These are phyloP conservation scores for Oreochromis tanganicae DNA, from an alignment of 2,113 vertebrate species.

Conservation along the genomic window DNA sequence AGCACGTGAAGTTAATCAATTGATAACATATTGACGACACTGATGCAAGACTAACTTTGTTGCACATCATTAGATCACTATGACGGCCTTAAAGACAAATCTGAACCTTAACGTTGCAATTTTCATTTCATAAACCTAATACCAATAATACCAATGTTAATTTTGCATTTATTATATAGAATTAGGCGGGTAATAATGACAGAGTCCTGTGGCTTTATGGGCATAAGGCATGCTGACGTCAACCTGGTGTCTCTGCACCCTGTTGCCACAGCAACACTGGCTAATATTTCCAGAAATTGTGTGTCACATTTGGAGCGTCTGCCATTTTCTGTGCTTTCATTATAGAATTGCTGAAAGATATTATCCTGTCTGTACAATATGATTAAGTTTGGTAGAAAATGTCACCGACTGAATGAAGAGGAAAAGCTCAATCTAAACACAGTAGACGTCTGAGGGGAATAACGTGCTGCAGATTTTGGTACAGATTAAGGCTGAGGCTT, in stretches of 20 bases:
- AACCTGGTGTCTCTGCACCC: constrained; percentile 54
- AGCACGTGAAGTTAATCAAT: not conserved
- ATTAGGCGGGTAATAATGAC: constrained; percentile 12
- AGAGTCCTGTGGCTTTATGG: constrained; percentile 59
- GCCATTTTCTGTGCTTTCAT: constrained; percentile 65
- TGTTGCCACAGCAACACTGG: constrained; percentile 74
- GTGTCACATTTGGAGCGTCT: constrained; percentile 70
- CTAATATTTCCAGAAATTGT: constrained; percentile 75
- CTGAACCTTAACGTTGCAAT: not conserved
- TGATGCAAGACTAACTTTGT: not conserved
- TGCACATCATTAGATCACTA: not conserved
- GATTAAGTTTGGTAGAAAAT: constrained; percentile 43
- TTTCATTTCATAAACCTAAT: not conserved
- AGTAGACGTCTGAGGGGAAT: not conserved
- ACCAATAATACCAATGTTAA: not conserved
- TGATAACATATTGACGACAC: not conserved
- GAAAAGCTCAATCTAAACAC: not conserved
- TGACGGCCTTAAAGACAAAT: not conserved
- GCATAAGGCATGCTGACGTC: constrained; percentile 61
- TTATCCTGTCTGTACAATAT: constrained; percentile 29
- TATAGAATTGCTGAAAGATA: constrained; percentile 47
- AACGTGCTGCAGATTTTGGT: not conserved
- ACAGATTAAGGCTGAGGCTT: not conserved
- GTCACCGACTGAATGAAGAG: constrained; percentile 12
- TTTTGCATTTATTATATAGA: not conserved